Evolutionary conservation across 2,113 vertebrate species (phyloP).

Genomic region (Tichodroma muraria): DNA sequence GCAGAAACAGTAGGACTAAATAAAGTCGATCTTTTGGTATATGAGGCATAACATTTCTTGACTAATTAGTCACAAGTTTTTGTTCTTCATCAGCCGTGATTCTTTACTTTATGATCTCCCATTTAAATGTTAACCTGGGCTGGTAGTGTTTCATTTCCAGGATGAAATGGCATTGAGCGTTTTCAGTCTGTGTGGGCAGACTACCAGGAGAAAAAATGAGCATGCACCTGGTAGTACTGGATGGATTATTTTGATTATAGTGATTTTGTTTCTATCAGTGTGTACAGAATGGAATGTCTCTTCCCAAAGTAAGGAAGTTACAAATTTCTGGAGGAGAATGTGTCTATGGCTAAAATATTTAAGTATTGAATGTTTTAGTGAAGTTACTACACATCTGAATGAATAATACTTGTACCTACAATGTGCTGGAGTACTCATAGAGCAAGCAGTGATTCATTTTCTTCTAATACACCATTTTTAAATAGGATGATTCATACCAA

Average conservation of each 20-base stretch:
- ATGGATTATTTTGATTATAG: neutral
- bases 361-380: neutral
- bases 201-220: neutral
- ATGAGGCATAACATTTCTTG: neutral
- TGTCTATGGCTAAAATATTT: neutral
- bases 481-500: conserved; percentile 41
- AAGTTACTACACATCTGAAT: conserved; percentile 1
- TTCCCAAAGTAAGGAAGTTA: neutral
- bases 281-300: neutral
- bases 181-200: neutral
- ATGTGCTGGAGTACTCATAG: neutral
- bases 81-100: neutral
- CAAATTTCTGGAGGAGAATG: neutral
- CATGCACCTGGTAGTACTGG: neutral
- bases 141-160: neutral
- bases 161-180: neutral
- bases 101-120: neutral
- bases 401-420: neutral
- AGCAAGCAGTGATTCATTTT: conserved; percentile 37
- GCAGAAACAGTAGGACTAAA: neutral
- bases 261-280: neutral
- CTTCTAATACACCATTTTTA: conserved; percentile 25
- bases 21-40: neutral
- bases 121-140: neutral
- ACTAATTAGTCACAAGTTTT: neutral